These are phyloP conservation scores for Caenorhabditis brenneri DNA, from an alignment of 1,140 invertebrate genomes.

Conservation along the genomic window DNA sequence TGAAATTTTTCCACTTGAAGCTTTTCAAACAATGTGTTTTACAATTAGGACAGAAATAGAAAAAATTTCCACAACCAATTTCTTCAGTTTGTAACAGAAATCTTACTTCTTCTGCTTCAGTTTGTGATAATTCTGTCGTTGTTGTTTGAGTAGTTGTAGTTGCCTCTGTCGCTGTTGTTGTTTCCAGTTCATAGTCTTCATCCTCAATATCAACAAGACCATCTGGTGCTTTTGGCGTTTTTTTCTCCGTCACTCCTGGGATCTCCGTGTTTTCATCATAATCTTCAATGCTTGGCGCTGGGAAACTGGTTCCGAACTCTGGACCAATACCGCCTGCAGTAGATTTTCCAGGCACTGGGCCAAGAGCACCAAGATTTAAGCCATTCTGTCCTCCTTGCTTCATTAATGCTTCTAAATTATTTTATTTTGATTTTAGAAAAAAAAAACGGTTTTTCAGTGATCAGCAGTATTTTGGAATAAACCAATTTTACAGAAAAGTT, in stretches of 20 bases:
- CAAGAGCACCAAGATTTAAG: slow-evolving; percentile 26
- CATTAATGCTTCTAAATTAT: slow-evolving; percentile 37
- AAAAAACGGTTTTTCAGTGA: no score
- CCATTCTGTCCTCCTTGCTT: slow-evolving; percentile 37
- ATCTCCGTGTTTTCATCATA: slow-evolving; percentile 48
- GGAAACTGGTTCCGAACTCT: slow-evolving; percentile 57
- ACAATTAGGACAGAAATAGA: no score
- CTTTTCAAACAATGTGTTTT: no score
- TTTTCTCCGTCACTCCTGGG: slow-evolving; percentile 25
- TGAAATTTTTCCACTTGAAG: no score
- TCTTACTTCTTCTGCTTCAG: no score
- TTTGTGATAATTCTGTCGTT: no score
- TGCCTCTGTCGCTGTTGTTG: slow-evolving; percentile 4
- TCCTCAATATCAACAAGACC: slow-evolving; percentile 45
- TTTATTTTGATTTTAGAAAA: no score
- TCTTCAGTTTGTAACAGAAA: no score
- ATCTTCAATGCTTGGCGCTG: slow-evolving; percentile 49
- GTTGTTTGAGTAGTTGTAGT: slow-evolving; percentile 38
- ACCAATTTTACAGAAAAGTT: no score
- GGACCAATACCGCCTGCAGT: slow-evolving; percentile 42
- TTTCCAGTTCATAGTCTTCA: slow-evolving; percentile 45
- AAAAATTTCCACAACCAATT: no score
- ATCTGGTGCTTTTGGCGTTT: background rate
- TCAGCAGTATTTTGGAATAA: no score
- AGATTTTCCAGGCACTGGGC: slow-evolving; percentile 21